phyloP scores from a whole-genome alignment of 2,113 vertebrate genomes.

The Emydura subglobosa region DNA sequence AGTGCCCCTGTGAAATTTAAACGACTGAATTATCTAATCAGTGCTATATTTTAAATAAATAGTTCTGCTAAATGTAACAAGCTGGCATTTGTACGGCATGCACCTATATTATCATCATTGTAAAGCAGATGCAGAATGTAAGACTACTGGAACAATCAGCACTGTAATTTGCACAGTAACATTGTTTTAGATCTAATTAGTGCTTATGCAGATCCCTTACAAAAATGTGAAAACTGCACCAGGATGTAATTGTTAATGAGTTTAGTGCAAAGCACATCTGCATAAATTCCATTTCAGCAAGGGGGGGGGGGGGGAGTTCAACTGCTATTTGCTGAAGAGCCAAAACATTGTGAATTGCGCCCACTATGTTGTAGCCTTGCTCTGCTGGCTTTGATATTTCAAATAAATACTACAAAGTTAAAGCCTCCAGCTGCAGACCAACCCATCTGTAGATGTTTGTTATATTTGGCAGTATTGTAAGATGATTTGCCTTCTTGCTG shows the following conservation, averaged over 20 bases:
- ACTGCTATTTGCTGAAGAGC: constrained; percentile 85
- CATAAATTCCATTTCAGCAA: constrained; percentile 85
- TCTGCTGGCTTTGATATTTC: constrained; percentile 84
- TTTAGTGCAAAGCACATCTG: constrained; percentile 87
- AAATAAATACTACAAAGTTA: constrained; percentile 87
- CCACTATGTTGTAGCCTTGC: constrained; percentile 82
- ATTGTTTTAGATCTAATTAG: constrained; percentile 88
- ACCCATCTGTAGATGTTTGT: constrained; percentile 87
- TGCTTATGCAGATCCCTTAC: constrained; percentile 84
- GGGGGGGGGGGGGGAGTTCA: constrained; percentile 71
- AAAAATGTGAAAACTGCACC: constrained; percentile 86
- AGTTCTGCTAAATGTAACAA: constrained; percentile 71
- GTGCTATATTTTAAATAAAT: constrained; percentile 77
- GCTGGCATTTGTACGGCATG: constrained; percentile 74
- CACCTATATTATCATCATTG: constrained; percentile 81
- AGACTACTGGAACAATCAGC: constrained; percentile 80
- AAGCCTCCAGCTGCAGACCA: constrained; percentile 87
- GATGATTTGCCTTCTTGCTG: constrained; percentile 82
- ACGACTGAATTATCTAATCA: constrained; percentile 69
- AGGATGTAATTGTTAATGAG: constrained; percentile 89
- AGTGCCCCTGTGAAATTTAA: constrained; percentile 58
- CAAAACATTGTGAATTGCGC: constrained; percentile 85
- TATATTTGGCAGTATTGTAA: constrained; percentile 85
- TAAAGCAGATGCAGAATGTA: constrained; percentile 82
- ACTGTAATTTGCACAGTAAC: constrained; percentile 86